Percentiles rank a stretch among this genome's conserved stretches.
Conservation (phyloP, 2,888 invertebrate species). For the Trachelus troglodyta region DNA sequence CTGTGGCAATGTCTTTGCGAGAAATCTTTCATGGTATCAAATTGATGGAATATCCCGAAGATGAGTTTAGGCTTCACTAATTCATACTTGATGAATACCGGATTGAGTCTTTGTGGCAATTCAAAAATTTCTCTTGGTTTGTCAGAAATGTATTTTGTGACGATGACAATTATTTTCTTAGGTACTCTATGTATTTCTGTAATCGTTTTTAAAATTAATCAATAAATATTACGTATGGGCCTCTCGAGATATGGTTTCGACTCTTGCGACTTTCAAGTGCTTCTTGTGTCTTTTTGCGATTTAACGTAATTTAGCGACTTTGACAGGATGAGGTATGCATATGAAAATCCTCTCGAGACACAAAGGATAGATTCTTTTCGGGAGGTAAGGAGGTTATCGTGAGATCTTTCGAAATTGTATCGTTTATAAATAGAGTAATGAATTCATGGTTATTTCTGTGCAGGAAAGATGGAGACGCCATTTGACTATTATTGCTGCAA, state of each 20-base stretch:
- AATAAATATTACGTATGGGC: neutral
- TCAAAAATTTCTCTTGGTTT: neutral
- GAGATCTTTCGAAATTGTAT: too few relatives aligned
- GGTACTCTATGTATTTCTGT: neutral
- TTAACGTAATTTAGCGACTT: too few relatives aligned
- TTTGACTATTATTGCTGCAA: too few relatives aligned
- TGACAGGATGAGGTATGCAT: too few relatives aligned
- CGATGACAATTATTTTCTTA: neutral
- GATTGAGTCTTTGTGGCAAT: neutral
- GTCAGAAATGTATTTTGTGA: neutral
- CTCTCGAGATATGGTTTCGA: neutral
- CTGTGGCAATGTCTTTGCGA: constrained; percentile 31
- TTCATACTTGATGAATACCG: neutral
- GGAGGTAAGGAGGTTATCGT: too few relatives aligned
- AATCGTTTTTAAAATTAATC: neutral
- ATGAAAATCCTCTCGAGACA: too few relatives aligned
- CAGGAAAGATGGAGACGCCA: too few relatives aligned
- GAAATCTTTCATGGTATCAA: neutral
- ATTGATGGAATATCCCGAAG: neutral
- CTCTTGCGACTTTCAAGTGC: too few relatives aligned
- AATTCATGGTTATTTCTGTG: too few relatives aligned
- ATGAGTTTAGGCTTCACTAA: neutral
- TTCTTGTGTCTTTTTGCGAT: too few relatives aligned
- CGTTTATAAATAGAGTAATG: too few relatives aligned
- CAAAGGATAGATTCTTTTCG: too few relatives aligned